Base-by-base conservation (phyloP, 2,888 invertebrate species). In the Dryobota labecula region DNA sequence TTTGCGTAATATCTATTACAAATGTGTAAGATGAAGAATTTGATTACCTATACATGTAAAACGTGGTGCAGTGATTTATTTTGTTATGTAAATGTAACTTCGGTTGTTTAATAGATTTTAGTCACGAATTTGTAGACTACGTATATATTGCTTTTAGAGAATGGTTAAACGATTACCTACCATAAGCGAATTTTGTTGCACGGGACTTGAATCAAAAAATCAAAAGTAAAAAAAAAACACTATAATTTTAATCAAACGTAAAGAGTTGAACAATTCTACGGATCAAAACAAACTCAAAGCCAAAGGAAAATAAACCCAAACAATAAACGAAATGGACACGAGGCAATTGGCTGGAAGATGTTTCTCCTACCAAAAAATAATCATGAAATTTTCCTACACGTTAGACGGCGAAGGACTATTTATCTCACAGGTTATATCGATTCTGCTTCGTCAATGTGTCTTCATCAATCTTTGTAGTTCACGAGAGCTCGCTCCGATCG, bases 401-500 rank as follows among this genome's bases (percentile, higher is more conserved):
- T 62, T 72, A 30, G 45, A 53, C 43, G 20, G 33, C 11, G 24
- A 63, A 70, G 62, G 73, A 73, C 54, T 63, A 74, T 74, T 45
- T 51, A 67, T 78, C 71, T 70, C 58, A 20, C 24, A 53, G 67
- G 53, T 54, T 67, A 81, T 58, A 78, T 70, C 20, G 70, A 74
- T 78, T 79, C 53, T 54, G 79, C 82, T 73, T 64, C 74, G 80
- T 82, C 74, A 76, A 76, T 71, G 66, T 65, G 66, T 45, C 51
- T 78, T 73, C 80, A 82, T 84, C 74, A 84, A 82, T 84, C 74
- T 78, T 54, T 53, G 49, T 27, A 70, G 64, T 67, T 57, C 61
- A 67, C n/a, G 61, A 61, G 53, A 76, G 62, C 70, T 68, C 15
- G 62, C 36, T 64, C 49, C 58, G 20, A 71, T 66, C 45, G 49